Percentiles rank a stretch among this genome's conserved stretches.
Conservation (phyloP, 2,797 vertebrate genomes). For the Sus cebifrons region DNA sequence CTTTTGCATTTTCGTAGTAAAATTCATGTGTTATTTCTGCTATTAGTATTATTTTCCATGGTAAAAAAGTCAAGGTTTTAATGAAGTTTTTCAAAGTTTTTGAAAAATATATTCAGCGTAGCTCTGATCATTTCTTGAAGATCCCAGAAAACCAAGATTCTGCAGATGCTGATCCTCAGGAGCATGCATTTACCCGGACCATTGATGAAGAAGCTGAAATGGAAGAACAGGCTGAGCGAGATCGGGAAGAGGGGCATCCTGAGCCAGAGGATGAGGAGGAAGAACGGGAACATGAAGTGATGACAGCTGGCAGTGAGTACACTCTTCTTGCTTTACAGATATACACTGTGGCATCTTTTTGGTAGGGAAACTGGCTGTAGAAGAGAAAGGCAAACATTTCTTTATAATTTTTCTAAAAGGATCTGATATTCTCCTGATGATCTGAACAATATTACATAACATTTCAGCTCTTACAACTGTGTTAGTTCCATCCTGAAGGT, state of each 20-base stretch:
- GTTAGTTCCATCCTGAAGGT: background rate
- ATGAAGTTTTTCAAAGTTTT: conserved; percentile 58
- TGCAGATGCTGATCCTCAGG: conserved; percentile 95
- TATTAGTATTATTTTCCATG: background rate
- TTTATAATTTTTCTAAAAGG: conserved; percentile 23
- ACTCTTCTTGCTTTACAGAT: background rate
- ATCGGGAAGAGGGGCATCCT: conserved; percentile 96
- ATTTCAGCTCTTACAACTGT: conserved; percentile 22
- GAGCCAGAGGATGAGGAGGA: conserved; percentile 98
- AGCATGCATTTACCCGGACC: conserved; percentile 97
- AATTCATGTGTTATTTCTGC: conserved; percentile 11
- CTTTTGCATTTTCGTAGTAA: conserved; percentile 51
- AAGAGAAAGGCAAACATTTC: background rate
- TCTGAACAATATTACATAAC: conserved; percentile 47
- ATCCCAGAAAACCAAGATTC: conserved; percentile 97
- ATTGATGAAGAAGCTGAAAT: conserved; percentile 99
- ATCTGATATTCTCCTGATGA: background rate
- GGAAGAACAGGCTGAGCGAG: conserved; percentile 96
- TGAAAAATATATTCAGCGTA: conserved; percentile 56
- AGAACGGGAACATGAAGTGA: conserved; percentile 97
- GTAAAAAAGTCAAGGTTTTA: conserved; percentile 20
- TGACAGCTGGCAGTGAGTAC: conserved; percentile 99
- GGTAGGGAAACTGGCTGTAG: background rate
- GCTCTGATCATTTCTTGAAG: conserved; percentile 87
- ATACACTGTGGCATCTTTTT: background rate